Percentiles rank a stretch among this genome's conserved stretches.
These are phyloP conservation scores for Gambusia affinis DNA, from an alignment of 2,113 vertebrate species.

Conservation along the genomic window DNA sequence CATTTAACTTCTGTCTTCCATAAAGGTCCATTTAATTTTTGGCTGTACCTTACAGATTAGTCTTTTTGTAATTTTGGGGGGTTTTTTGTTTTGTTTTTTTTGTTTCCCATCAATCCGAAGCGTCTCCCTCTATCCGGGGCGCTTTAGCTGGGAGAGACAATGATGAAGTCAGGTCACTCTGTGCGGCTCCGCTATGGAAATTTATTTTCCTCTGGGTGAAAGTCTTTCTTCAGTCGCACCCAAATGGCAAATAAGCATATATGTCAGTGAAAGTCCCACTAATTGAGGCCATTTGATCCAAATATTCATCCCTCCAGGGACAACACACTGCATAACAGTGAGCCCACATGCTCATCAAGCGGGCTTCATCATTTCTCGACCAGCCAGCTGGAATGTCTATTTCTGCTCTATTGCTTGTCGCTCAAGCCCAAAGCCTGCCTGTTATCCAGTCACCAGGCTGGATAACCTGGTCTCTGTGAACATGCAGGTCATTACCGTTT, in stretches of 20 bases:
- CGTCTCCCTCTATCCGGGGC: neutral
- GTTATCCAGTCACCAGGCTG: constrained; percentile 41
- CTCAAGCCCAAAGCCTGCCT: constrained; percentile 39
- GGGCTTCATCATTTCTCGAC: constrained; percentile 53
- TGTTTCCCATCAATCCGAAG: neutral
- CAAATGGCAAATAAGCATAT: constrained; percentile 63
- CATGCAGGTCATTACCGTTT: constrained; percentile 21
- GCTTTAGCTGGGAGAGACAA: neutral
- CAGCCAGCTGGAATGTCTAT: constrained; percentile 68
- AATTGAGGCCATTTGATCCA: constrained; percentile 65
- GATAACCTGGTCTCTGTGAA: constrained; percentile 43
- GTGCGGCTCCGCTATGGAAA: constrained; percentile 12
- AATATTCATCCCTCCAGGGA: constrained; percentile 54
- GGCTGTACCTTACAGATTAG: too few relatives aligned
- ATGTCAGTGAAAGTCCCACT: constrained; percentile 56
- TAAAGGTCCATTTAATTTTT: too few relatives aligned
- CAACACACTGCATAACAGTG: constrained; percentile 36
- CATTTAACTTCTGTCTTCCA: too few relatives aligned
- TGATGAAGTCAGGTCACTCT: constrained; percentile 23
- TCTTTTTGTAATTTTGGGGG: too few relatives aligned
- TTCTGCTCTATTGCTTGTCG: constrained; percentile 59
- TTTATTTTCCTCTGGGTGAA: constrained; percentile 32
- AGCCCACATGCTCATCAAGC: constrained; percentile 56
- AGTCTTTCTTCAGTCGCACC: constrained; percentile 55
- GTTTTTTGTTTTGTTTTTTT: too few relatives aligned